Evolutionary conservation across 2,888 invertebrate species (phyloP), one percentile per base, ranked within the genome.

Genomic region (Rhaphigaster nebulosa): DNA sequence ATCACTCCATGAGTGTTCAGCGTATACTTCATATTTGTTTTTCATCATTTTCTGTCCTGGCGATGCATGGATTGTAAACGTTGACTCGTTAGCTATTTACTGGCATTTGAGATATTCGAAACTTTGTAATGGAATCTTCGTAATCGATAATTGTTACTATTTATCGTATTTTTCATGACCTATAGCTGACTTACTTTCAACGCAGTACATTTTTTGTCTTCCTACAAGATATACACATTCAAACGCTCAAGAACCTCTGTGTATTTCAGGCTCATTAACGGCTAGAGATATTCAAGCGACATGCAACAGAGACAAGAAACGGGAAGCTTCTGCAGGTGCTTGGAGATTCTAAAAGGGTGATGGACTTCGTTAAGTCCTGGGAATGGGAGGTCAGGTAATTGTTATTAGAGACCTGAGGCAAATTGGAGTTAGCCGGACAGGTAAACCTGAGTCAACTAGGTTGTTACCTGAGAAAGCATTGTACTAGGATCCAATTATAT

Each of bases 351-450:
- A 76, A 76, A 76, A 76, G 70, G 70, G 70, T 76, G 70, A 76
- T 76, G 70, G 34, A 38, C 70, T 76, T 76, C 34, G 70, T 70
- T 70, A 70, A 70, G 65, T 29, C 29, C 13, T 29, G 2, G 65
- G 65, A 65, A 65, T 20, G 34, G 38, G 38, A 76, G 70, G 26
- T 76, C 38, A 38, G 70, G 70, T 76, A 76, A 76, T 76, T 76
- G 70, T 76, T 76, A 76, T 76, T 76, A 76, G 70, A 76, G 70
- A 76, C 70, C 70, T 76, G 38, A 20, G 20, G 34, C 38, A 76
- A 76, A 76, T 76, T 76, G 70, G 70, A 38, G 23, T 76, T 38
- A 29, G 70, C 20, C 70, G 70, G 20, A 0, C 70, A 76, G 70
- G 34, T 76, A 76, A 38, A 20, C 20, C 38, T 8, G 70, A 23